A percentile compares a stretch with the other conserved stretches of the same genome.
Evolutionary conservation across 92 coral and sea anemone species (phyloP).

Genomic region (Blastomussa wellsi): DNA sequence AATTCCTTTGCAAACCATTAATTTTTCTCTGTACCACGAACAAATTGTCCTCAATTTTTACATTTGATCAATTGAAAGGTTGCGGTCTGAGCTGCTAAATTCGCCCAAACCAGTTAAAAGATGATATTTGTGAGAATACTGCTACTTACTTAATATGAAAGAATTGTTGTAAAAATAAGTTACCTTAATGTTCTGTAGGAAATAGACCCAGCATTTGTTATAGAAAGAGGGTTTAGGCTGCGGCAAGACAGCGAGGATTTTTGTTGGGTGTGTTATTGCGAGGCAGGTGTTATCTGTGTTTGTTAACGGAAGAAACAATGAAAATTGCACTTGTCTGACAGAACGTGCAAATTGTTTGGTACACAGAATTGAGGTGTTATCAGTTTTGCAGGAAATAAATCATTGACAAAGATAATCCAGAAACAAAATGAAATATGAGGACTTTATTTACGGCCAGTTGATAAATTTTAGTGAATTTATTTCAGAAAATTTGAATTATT

Average conservation of each 20-base stretch:
- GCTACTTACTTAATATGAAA: background rate
- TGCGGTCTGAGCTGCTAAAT: background rate
- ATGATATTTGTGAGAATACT: background rate
- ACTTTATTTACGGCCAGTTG: background rate
- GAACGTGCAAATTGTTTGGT: background rate
- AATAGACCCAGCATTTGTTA: background rate
- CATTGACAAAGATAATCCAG: background rate
- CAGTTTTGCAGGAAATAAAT: conserved; percentile 5
- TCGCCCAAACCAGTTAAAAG: background rate
- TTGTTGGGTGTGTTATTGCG: background rate
- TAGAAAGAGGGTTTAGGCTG: background rate
- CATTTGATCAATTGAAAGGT: background rate
- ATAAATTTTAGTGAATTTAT: background rate
- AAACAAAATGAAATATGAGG: background rate
- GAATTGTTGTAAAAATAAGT: background rate
- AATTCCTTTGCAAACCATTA: background rate
- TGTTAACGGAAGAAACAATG: conserved; percentile 11
- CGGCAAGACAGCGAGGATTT: background rate
- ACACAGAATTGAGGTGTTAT: background rate
- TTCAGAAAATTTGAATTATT: background rate
- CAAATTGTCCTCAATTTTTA: background rate
- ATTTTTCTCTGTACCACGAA: background rate
- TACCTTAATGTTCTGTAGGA: background rate
- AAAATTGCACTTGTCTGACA: conserved; percentile 26
- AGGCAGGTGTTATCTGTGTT: conserved; percentile 11